These are phyloP conservation scores for Hirtodrosophila cameraria DNA, from an alignment of 2,888 invertebrate genomes.

Conservation along the genomic window DNA sequence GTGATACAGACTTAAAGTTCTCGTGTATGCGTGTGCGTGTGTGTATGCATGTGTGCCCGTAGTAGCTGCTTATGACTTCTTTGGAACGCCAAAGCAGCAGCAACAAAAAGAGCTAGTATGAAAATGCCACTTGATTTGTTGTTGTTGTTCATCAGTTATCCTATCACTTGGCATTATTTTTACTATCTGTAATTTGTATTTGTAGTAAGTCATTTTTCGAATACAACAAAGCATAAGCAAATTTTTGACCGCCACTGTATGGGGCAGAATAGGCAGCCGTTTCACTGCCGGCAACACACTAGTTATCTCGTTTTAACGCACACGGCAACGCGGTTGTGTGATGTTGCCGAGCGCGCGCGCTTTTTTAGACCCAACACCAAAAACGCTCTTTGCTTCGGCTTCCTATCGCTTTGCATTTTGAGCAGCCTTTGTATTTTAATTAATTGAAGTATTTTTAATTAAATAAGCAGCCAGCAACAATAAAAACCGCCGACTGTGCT, in stretches of 20 bases:
- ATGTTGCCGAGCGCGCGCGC: slow-evolving; percentile 60
- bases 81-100: slow-evolving; percentile 32
- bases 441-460: slow-evolving; percentile 79
- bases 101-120: slow-evolving; percentile 9
- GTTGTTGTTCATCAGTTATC: slow-evolving; percentile 44
- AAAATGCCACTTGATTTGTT: slow-evolving; percentile 31
- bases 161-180: slow-evolving; percentile 35
- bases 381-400: slow-evolving; percentile 26
- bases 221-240: slow-evolving; percentile 33
- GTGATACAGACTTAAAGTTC: slow-evolving; percentile 73
- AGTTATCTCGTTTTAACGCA: slow-evolving; percentile 75
- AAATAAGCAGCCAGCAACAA: slow-evolving; percentile 65
- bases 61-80: slow-evolving; percentile 74
- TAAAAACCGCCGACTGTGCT: slow-evolving; percentile 45
- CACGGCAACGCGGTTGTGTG: slow-evolving; percentile 31
- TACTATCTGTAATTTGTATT: slow-evolving; percentile 47
- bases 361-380: slow-evolving; percentile 56
- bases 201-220: slow-evolving; percentile 24
- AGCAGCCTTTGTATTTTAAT: slow-evolving; percentile 57
- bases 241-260: slow-evolving; percentile 60
- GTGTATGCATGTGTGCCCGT: slow-evolving; percentile 37
- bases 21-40: slow-evolving; percentile 8
- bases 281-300: slow-evolving; percentile 39
- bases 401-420: slow-evolving; percentile 46
- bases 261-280: slow-evolving; percentile 31